Base-by-base conservation (phyloP, 2,888 invertebrate species). In the Idaea dimidiata region DNA sequence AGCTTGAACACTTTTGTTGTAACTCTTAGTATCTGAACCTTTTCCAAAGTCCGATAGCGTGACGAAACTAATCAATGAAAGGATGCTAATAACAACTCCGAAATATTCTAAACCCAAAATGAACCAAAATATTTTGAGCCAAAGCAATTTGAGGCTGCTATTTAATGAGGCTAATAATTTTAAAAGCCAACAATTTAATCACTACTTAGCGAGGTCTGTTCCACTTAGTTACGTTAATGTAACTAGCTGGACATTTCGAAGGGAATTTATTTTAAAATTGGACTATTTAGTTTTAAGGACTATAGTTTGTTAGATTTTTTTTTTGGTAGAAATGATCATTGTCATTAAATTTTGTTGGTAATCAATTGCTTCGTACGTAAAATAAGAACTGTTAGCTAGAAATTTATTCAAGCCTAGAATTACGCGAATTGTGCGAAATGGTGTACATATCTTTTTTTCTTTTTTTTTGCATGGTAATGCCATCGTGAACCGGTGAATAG, bases 111-210 rank as follows among this genome's bases (percentile, higher is more conserved):
- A 60, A 55, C 17, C 60, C 55, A 60, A 60, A 60, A 14, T 32
- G 7, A 56, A 55, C 60, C 60, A 60, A 60, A 60, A 60, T 54
- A 60, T 55, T 32, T 60, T 55, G 54, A 16, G 33, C 31, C 32
- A 32, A 55, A 60, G 60, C 17, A 32, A 55, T 55, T 33, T 60
- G 14, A 43, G 43, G 43, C 43, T 43, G 43, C 43, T 43, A 43
- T 43, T 43, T 43, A 43, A 14, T 43, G 43, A 43, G 43, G 43
- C 43, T 43, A 43, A 33, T 43, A 43, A 10, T 43, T 43, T 43
- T 43, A 43, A 14, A 43, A 43, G 43, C 43, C 43, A 43, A 43
- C 43, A 43, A 43, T 43, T 43, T 43, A 43, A 0, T 7, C 43
- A 43, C 10, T 43, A 43, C 14, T 43, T 0, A 7, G 5, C 14